Evolutionary conservation across 2,888 invertebrate species (phyloP).

Genomic region (Metopia argyrocephala): DNA sequence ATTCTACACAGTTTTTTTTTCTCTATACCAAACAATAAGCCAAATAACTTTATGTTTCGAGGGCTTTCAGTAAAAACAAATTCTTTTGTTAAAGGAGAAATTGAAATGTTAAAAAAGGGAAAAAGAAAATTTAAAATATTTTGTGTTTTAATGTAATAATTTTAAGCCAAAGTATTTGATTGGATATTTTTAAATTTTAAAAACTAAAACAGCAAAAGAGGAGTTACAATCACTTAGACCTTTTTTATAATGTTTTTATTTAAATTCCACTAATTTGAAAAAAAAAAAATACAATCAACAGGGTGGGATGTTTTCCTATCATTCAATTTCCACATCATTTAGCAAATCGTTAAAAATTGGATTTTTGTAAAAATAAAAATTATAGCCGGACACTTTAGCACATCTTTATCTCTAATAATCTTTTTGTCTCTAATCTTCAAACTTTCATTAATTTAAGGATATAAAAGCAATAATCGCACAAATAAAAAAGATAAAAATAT

Average conservation of each 20-base stretch:
- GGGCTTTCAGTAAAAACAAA: too few relatives aligned
- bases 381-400: constrained; percentile 13
- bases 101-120: too few relatives aligned
- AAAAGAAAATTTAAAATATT: not conserved
- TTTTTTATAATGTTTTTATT: not conserved
- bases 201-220: not conserved
- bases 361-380: not conserved
- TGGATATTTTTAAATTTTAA: not conserved
- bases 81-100: too few relatives aligned
- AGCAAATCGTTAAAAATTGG: not conserved
- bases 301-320: not conserved
- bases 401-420: constrained; percentile 9
- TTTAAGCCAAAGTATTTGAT: not conserved
- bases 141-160: not conserved
- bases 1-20: not conserved
- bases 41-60: constrained; percentile 10
- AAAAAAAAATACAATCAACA: not conserved
- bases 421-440: constrained; percentile 8
- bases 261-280: constrained; percentile 7
- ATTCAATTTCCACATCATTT: constrained; percentile 20
- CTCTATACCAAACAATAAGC: not conserved
- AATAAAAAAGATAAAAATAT: not conserved
- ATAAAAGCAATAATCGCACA: not conserved
- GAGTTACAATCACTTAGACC: not conserved
- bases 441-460: not conserved